Conservation (phyloP, 2,113 vertebrate genomes). For the Callopanchax toddi region DNA sequence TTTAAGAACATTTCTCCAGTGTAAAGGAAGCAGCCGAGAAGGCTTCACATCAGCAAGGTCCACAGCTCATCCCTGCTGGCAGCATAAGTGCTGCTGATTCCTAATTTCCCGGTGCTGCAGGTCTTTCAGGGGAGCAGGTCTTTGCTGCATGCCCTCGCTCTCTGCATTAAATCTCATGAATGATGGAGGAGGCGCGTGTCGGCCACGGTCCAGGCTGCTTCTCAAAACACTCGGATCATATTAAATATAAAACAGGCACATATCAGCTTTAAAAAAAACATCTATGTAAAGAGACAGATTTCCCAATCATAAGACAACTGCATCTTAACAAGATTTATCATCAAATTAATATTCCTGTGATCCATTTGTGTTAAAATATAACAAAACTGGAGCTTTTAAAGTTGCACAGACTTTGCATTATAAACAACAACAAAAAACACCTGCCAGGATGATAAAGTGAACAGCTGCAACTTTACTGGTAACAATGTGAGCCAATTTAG, state of each 20-base stretch:
- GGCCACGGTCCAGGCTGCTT: constrained; percentile 9
- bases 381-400: neutral
- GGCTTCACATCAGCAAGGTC: neutral
- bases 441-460: neutral
- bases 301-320: neutral
- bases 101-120: constrained; percentile 48
- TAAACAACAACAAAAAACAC: too few species aligned
- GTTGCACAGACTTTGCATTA: neutral
- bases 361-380: neutral
- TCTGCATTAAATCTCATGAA: constrained; percentile 64
- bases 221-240: constrained; percentile 9
- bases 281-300: neutral
- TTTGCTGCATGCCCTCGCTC: constrained; percentile 38
- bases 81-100: constrained; percentile 46
- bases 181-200: constrained; percentile 53
- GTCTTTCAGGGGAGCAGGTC: constrained; percentile 33
- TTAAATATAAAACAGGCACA: constrained; percentile 36
- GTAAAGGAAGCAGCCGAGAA: neutral
- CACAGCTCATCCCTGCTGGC: constrained; percentile 19
- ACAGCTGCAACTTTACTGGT: neutral
- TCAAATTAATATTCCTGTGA: neutral
- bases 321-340: neutral
- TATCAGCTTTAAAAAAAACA: neutral
- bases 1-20: constrained; percentile 10
- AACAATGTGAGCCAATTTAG: constrained; percentile 4